These are phyloP conservation scores for Ianthella basta DNA, from an alignment of 37 sponge, comb jelly and placozoan species.

Conservation along the genomic window DNA sequence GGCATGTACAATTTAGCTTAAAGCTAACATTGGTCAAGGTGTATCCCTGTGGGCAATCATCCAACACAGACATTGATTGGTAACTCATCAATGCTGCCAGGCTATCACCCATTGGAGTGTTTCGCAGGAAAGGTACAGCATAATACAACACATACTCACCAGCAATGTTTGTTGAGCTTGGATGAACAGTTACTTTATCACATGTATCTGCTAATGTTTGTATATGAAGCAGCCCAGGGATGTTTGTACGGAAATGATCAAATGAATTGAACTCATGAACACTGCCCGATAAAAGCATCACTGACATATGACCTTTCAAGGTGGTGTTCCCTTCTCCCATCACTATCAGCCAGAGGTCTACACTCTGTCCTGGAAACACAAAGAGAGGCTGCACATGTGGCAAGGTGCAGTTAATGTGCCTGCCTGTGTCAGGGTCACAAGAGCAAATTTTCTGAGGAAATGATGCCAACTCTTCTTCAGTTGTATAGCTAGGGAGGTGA, in stretches of 20 bases:
- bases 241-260: no score
- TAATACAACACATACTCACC: no score
- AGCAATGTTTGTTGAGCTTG: no score
- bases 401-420: background rate
- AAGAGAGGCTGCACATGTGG: background rate
- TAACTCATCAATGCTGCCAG: no score
- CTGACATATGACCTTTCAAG: background rate
- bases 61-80: no score
- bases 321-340: constrained; percentile 1
- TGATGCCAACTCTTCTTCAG: background rate
- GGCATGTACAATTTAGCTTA: background rate
- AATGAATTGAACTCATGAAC: no score
- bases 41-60: background rate
- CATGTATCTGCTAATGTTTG: no score
- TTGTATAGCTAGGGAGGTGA: background rate
- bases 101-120: no score
- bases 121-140: no score
- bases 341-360: background rate
- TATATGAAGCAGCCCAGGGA: no score
- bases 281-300: no score
- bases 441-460: background rate
- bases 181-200: no score
- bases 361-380: background rate
- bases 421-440: background rate
- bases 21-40: background rate